These are phyloP conservation scores for Schlechtendalia chinensis DNA, from an alignment of 1,140 invertebrate species.

Conservation along the genomic window DNA sequence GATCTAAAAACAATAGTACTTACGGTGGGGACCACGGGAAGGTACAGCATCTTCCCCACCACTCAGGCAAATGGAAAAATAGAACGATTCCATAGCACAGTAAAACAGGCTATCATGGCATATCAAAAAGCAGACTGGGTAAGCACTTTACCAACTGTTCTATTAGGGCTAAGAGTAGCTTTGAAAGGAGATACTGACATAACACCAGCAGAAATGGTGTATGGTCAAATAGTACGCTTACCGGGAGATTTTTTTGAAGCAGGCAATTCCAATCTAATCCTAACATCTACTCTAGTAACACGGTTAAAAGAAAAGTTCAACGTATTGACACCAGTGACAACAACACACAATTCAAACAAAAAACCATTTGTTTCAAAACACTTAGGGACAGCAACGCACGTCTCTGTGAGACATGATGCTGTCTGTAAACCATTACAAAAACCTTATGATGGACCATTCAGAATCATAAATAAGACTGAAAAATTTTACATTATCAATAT, in stretches of 20 bases:
- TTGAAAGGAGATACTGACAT: not conserved
- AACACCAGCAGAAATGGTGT: not conserved
- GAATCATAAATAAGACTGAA: not conserved
- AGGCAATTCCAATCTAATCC: not conserved
- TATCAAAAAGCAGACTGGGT: not conserved
- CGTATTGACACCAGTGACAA: not conserved
- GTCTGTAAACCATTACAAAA: not conserved
- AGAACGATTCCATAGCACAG: not conserved
- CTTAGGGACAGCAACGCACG: not conserved
- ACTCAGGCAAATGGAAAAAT: conserved; percentile 35
- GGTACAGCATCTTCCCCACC: too few species aligned
- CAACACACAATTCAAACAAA: not conserved
- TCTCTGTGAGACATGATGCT: not conserved
- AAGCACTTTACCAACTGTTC: not conserved
- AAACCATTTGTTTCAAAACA: not conserved
- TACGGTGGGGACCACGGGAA: too few species aligned
- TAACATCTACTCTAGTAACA: not conserved
- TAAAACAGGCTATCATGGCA: not conserved
- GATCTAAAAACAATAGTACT: too few species aligned
- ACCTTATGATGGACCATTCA: not conserved
- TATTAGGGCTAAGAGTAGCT: not conserved
- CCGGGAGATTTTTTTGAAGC: not conserved
- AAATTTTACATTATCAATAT: not conserved
- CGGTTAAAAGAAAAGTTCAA: not conserved
- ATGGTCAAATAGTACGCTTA: not conserved